These are phyloP conservation scores for Anticlea derivata DNA, from an alignment of 2,888 invertebrate genomes.

Conservation along the genomic window DNA sequence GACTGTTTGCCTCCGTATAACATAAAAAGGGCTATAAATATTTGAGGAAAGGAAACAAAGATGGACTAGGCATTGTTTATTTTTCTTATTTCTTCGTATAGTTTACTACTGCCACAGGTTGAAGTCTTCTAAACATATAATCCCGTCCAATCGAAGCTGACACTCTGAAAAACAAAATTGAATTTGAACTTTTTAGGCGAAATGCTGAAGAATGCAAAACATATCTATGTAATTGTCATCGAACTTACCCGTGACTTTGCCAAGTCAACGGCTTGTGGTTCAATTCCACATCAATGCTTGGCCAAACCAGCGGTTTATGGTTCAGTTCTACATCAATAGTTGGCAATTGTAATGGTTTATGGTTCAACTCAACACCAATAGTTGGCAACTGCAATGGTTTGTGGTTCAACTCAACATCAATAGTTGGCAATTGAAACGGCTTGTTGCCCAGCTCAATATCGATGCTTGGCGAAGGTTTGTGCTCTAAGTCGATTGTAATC, in stretches of 20 bases:
- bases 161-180: conserved; percentile 18
- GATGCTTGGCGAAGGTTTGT: conserved; percentile 5
- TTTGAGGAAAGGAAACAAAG: too few relatives aligned
- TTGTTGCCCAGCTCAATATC: neutral
- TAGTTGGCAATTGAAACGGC: neutral
- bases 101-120: neutral
- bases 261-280: neutral
- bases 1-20: too few relatives aligned
- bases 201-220: too few relatives aligned
- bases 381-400: neutral
- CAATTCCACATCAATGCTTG: neutral
- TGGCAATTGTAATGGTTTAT: neutral
- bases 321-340: neutral
- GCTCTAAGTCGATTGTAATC: conserved; percentile 6
- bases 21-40: too few relatives aligned
- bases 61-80: neutral
- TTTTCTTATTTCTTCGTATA: conserved; percentile 16
- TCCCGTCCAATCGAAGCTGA: neutral
- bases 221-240: too few relatives aligned
- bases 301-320: neutral
- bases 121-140: neutral
- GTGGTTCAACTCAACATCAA: neutral
- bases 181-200: too few relatives aligned
- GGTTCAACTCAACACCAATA: neutral
- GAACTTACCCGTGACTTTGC: neutral